Percentiles rank a stretch among this genome's conserved stretches.
These are phyloP conservation scores for Pelmatolapia mariae DNA, from an alignment of 2,113 vertebrate genomes.

Conservation along the genomic window DNA sequence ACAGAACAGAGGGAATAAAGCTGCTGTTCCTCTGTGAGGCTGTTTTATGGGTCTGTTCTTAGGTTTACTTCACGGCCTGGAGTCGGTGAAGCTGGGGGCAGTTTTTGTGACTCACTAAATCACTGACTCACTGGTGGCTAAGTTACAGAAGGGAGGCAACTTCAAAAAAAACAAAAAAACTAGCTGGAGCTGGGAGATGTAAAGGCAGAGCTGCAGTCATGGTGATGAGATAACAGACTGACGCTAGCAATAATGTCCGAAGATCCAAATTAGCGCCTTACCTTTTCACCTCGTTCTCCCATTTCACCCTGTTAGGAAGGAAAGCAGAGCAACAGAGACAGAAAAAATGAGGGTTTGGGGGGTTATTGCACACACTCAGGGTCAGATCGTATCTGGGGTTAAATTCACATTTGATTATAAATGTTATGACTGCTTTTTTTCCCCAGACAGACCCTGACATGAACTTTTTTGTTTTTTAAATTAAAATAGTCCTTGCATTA, in stretches of 20 bases:
- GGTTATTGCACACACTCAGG: constrained; percentile 16
- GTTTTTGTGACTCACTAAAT: constrained; percentile 30
- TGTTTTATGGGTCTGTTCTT: background rate
- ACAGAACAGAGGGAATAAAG: constrained; percentile 4
- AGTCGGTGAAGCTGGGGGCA: background rate
- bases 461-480: background rate
- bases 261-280: constrained; percentile 63
- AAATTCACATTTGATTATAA: constrained; percentile 50
- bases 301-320: constrained; percentile 85
- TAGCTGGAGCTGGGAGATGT: background rate
- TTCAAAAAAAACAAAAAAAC: background rate
- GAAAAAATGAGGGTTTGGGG: background rate
- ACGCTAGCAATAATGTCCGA: constrained; percentile 17
- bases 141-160: background rate
- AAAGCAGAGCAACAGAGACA: constrained; percentile 51
- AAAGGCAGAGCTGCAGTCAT: background rate
- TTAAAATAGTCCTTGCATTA: background rate
- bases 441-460: background rate
- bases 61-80: background rate
- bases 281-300: constrained; percentile 94
- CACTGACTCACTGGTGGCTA: constrained; percentile 6
- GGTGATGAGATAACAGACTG: background rate
- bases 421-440: constrained; percentile 20
- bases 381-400: constrained; percentile 61
- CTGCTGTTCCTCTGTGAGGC: background rate